These are phyloP conservation scores for Hapalemur alaotrensis DNA, from an alignment of 2,797 vertebrate genomes.

Conservation along the genomic window DNA sequence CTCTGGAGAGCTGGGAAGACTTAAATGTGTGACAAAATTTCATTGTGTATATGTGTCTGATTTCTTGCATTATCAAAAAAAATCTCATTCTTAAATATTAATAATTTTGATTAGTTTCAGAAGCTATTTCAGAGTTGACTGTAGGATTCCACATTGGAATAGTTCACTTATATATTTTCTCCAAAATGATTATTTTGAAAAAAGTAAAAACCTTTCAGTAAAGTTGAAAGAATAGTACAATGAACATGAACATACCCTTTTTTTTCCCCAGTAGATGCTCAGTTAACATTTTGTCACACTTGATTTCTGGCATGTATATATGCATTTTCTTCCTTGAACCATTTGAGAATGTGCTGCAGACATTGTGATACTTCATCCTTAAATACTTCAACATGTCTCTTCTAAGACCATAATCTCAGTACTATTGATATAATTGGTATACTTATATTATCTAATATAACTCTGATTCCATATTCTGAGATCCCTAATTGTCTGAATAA, in stretches of 20 bases:
- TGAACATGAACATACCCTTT: background rate
- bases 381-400: background rate
- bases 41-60: background rate
- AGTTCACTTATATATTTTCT: background rate
- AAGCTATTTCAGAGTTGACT: constrained; percentile 2
- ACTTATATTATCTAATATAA: background rate
- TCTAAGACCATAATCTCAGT: background rate
- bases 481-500: background rate
- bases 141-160: background rate
- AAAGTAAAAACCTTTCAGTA: background rate
- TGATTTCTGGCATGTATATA: background rate
- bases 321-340: background rate
- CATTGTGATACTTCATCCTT: background rate
- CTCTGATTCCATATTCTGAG: background rate
- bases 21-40: background rate
- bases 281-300: background rate
- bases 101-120: constrained; percentile 31
- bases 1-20: background rate
- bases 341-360: background rate
- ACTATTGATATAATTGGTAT: background rate
- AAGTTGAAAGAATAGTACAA: background rate
- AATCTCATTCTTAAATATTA: background rate
- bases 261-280: background rate
- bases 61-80: background rate
- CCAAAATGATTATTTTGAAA: background rate